These are phyloP conservation scores for Cyclophora punctaria DNA, from an alignment of 2,888 invertebrate genomes.

Conservation along the genomic window DNA sequence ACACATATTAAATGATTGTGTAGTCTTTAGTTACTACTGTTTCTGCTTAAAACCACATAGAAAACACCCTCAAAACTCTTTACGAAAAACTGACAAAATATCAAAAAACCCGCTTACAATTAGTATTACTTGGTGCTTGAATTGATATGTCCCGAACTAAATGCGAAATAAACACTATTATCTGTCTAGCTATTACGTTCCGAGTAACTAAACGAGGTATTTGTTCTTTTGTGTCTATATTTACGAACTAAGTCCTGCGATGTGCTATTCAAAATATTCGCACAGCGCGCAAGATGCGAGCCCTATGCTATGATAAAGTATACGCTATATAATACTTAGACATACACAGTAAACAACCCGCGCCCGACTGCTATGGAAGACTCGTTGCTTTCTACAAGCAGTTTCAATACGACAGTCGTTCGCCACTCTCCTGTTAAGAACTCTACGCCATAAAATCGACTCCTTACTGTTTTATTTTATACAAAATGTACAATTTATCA, in stretches of 20 bases:
- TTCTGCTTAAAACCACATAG: conserved; percentile 13
- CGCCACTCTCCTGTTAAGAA: conserved; percentile 56
- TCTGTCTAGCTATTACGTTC: conserved; percentile 60
- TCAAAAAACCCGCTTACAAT: conserved; percentile 61
- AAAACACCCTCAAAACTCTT: conserved; percentile 27
- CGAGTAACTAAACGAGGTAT: conserved; percentile 72
- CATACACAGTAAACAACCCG: conserved; percentile 61
- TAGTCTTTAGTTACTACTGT: no score
- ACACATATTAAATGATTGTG: no score
- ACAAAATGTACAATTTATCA: conserved; percentile 72
- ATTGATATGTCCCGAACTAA: conserved; percentile 72
- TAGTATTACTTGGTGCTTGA: conserved; percentile 71
- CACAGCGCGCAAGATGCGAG: conserved; percentile 47
- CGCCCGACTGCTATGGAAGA: conserved; percentile 74
- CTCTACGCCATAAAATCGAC: conserved; percentile 62
- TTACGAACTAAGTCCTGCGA: conserved; percentile 55
- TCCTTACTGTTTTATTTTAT: conserved; percentile 63
- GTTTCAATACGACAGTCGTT: conserved; percentile 68
- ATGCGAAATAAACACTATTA: conserved; percentile 62
- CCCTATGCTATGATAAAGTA: conserved; percentile 63
- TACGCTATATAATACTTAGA: conserved; percentile 73
- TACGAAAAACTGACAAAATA: conserved; percentile 46
- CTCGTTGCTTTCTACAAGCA: conserved; percentile 72
- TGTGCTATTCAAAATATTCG: conserved; percentile 50
- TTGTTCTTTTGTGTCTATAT: conserved; percentile 62